Base-by-base conservation (phyloP, 2,888 invertebrate species). In the Agapostemon virescens region DNA sequence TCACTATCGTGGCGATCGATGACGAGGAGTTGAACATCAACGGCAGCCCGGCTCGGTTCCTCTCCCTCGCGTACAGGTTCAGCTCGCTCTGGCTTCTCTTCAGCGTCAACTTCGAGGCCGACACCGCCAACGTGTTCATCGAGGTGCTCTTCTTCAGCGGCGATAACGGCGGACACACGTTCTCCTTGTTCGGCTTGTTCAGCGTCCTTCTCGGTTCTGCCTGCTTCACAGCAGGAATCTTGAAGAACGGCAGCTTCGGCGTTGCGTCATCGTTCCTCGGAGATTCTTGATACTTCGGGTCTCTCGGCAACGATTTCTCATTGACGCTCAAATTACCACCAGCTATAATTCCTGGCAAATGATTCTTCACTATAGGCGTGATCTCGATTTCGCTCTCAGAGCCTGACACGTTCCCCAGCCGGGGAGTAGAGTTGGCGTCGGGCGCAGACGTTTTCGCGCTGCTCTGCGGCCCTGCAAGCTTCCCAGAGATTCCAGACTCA, bases 1-100 rank as follows among this genome's bases (percentile, higher is more conserved):
- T 90, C 17, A 93, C 92, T 64, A 93, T 90, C 1, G 93, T 93
- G 0, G 93, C 90, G 36, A 93, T 90, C 3, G 93, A 93, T 1
- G 93, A 93, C 0, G 93, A 89, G 0, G 92, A 92, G 66, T 92
- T 88, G 64, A 92, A 92, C n/a, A 91, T 91, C 13, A 90, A 66
- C 2, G 90, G 87, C 20, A 89, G 81, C 5, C 84, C 45, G 5
- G 79, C 72, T 49, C 75, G 85, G 23, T 86, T 86, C 64, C 87
- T 90, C 40, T 90, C 90, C 5, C 86, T 89, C 7, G 70, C 88
- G n/a, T 87, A 85, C 3, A 93, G 74, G 77, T 92, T 92, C 4
- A 92, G 80, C 61, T 93, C 92, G 81, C 92, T 93, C 66, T 92
- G 92, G 77, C 92, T 92, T 69, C 92, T 87, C 68, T 92, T 92